These are phyloP conservation scores for Podarcis raffonei DNA, from an alignment of 2,113 vertebrate genomes.

Conservation along the genomic window DNA sequence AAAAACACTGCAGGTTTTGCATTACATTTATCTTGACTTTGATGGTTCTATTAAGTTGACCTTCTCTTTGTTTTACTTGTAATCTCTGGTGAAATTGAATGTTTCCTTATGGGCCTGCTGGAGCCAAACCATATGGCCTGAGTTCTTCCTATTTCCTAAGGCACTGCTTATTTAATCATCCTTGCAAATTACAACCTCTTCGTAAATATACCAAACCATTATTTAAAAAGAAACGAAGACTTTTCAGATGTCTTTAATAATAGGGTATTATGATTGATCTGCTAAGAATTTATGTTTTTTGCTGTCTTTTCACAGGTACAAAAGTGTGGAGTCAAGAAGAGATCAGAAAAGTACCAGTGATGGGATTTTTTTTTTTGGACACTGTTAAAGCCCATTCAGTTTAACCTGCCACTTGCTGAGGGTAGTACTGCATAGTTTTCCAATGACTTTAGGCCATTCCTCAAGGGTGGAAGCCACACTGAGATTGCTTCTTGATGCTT, in stretches of 20 bases:
- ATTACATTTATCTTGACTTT: slow-evolving; percentile 13
- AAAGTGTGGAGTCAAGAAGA: too few relatives aligned
- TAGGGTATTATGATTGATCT: background rate
- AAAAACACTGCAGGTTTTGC: background rate
- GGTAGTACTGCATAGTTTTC: too few relatives aligned
- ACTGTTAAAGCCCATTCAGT: too few relatives aligned
- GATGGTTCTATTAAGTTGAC: slow-evolving; percentile 7
- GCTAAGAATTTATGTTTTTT: background rate
- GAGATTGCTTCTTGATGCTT: too few relatives aligned
- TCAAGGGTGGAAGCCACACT: too few relatives aligned
- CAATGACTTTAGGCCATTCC: too few relatives aligned
- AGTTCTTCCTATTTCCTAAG: background rate
- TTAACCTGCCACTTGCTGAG: too few relatives aligned
- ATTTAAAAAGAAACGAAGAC: background rate
- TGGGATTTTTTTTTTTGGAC: too few relatives aligned
- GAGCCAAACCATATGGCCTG: background rate
- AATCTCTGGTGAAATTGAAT: slow-evolving; percentile 16
- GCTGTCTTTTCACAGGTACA: background rate
- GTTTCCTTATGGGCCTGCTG: slow-evolving; percentile 9
- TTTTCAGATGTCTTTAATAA: background rate
- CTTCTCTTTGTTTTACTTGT: slow-evolving; percentile 34
- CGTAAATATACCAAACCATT: slow-evolving; percentile 6
- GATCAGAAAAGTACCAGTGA: too few relatives aligned
- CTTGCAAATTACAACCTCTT: background rate
- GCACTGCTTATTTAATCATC: slow-evolving; percentile 19